A percentile compares a stretch with the other conserved stretches of the same genome.
Evolutionary conservation across 2,113 vertebrate species (phyloP).

Genomic region (human): DNA sequence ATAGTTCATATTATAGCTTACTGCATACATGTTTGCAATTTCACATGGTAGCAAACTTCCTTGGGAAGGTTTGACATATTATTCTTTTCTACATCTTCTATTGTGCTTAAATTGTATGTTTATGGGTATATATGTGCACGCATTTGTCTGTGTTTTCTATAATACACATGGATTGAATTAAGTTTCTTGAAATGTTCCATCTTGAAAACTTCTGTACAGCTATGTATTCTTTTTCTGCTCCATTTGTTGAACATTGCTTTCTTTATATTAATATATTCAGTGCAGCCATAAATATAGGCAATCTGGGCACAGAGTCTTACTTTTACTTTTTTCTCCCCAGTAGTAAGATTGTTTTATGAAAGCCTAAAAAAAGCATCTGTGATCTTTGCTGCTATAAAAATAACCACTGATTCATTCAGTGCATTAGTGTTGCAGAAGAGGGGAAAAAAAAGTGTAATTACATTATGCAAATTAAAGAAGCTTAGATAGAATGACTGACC

Average conservation of each 20-base stretch:
- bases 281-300: neutral
- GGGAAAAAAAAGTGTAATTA: neutral
- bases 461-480: neutral
- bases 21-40: neutral
- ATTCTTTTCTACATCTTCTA: neutral
- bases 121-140: neutral
- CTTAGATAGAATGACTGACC: neutral
- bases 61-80: neutral
- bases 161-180: neutral
- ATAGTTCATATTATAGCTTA: neutral
- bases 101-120: neutral
- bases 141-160: neutral
- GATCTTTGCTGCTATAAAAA: constrained; percentile 30
- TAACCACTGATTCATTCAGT: neutral
- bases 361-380: neutral
- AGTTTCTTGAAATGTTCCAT: neutral
- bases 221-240: neutral
- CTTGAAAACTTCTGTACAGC: neutral
- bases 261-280: neutral
- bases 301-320: neutral
- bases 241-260: neutral
- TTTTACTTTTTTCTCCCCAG: neutral
- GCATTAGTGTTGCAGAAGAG: neutral
- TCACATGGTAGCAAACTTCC: neutral
- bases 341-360: constrained; percentile 20